A percentile compares a stretch with the other conserved stretches of the same genome.
phyloP scores from a whole-genome alignment of 1,140 invertebrate species.

The Drosophila saltans region DNA sequence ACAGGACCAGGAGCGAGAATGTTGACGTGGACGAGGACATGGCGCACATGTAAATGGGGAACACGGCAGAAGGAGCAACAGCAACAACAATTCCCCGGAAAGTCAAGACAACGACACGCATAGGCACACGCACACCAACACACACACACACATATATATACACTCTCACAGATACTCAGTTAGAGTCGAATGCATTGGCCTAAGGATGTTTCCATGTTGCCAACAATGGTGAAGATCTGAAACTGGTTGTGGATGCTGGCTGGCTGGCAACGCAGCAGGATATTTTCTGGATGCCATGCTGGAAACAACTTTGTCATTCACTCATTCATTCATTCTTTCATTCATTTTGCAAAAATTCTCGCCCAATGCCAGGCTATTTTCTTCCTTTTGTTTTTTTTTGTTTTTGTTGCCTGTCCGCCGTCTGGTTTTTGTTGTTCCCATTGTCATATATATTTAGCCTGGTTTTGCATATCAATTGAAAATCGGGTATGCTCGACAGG shows the following conservation, averaged over 20 bases:
- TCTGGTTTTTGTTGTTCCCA: conserved; percentile 8
- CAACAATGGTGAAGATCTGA: conserved; percentile 51
- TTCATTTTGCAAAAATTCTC: conserved; percentile 40
- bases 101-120: conserved; percentile 60
- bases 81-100: conserved; percentile 67
- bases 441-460: conserved; percentile 21
- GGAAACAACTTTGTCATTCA: conserved; percentile 41
- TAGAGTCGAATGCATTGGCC: conserved; percentile 61
- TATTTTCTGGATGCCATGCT: conserved; percentile 25
- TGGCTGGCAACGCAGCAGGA: conserved; percentile 41
- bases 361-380: conserved; percentile 31
- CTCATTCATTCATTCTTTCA: conserved; percentile 49
- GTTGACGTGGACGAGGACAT: conserved; percentile 7
- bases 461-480: conserved; percentile 16
- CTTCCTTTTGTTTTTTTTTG: conserved; percentile 13
- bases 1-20: conserved; percentile 3
- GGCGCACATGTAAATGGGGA: conserved; percentile 64
- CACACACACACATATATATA: conserved; percentile 35
- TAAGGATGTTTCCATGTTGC: conserved; percentile 64
- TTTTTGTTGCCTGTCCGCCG: conserved; percentile 3
- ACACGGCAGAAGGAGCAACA: conserved; percentile 36
- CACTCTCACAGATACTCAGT: conserved; percentile 29
- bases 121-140: conserved; percentile 32
- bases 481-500: conserved; percentile 3
- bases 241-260: conserved; percentile 4